phyloP scores from a whole-genome alignment of 2,888 invertebrate species.

The Hypomecis punctinalis region DNA sequence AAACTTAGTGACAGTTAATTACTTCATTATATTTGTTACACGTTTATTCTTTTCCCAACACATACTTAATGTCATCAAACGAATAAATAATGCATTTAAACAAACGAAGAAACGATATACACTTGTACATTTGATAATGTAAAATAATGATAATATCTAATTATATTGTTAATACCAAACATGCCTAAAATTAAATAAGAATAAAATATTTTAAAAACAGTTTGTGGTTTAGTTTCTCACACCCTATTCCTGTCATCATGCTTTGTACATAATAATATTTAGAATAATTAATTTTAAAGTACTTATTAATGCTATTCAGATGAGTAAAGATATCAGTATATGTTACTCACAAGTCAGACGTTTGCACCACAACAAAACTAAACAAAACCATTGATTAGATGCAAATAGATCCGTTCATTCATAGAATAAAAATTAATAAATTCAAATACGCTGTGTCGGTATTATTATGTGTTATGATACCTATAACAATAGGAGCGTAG shows the following conservation, averaged over 20 bases:
- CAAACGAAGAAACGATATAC: background rate
- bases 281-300: no score
- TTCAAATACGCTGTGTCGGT: conserved; percentile 2
- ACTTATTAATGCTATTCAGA: no score
- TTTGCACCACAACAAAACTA: background rate
- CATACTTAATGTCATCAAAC: no score
- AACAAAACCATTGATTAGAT: conserved; percentile 9
- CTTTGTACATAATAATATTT: no score
- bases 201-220: conserved; percentile 28
- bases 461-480: conserved; percentile 3
- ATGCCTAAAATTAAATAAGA: conserved; percentile 28
- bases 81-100: conserved; percentile 13
- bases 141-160: conserved; percentile 13
- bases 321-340: no score
- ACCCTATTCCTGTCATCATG: background rate
- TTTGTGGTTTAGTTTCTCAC: conserved; percentile 16
- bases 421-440: conserved; percentile 4
- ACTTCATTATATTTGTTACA: no score
- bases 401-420: conserved; percentile 16
- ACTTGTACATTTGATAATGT: conserved; percentile 14
- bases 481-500: conserved; percentile 1
- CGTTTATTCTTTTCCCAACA: no score
- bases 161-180: conserved; percentile 24
- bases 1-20: background rate
- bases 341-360: background rate